Evolutionary conservation across 2,113 vertebrate species (phyloP).

Genomic region (Sinosuthora webbiana): DNA sequence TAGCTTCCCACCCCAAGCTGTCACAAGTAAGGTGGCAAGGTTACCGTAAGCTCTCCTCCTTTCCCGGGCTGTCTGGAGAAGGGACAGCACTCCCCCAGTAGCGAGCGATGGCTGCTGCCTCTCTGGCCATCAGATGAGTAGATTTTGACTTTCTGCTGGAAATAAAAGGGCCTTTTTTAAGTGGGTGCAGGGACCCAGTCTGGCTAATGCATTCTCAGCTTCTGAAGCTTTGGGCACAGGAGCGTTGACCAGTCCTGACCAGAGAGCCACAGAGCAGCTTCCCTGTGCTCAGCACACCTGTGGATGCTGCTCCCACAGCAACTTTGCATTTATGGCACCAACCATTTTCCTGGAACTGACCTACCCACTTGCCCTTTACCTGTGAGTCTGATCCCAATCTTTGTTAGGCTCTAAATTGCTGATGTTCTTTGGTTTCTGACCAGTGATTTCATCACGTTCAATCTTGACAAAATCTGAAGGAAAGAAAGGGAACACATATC

Average conservation of each 20-base stretch:
- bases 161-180: background rate
- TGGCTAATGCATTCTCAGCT: background rate
- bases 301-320: background rate
- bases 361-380: slow-evolving; percentile 51
- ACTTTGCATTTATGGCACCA: background rate
- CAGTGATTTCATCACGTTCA: slow-evolving; percentile 85
- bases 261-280: background rate
- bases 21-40: background rate
- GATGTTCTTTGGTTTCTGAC: slow-evolving; percentile 76
- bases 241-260: background rate
- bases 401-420: slow-evolving; percentile 63
- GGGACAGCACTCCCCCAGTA: slow-evolving; percentile 24
- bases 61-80: slow-evolving; percentile 33
- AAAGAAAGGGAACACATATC: background rate
- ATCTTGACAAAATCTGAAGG: slow-evolving; percentile 93
- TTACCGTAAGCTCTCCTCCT: slow-evolving; percentile 64
- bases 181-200: background rate
- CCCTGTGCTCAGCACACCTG: background rate
- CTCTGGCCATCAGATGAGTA: slow-evolving; percentile 61
- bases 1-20: background rate
- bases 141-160: slow-evolving; percentile 47
- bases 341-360: background rate
- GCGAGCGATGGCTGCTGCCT: slow-evolving; percentile 67
- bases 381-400: slow-evolving; percentile 72
- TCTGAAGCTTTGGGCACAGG: background rate